phyloP scores from a whole-genome alignment of 2,888 invertebrate species.

The Sesia bembeciformis region DNA sequence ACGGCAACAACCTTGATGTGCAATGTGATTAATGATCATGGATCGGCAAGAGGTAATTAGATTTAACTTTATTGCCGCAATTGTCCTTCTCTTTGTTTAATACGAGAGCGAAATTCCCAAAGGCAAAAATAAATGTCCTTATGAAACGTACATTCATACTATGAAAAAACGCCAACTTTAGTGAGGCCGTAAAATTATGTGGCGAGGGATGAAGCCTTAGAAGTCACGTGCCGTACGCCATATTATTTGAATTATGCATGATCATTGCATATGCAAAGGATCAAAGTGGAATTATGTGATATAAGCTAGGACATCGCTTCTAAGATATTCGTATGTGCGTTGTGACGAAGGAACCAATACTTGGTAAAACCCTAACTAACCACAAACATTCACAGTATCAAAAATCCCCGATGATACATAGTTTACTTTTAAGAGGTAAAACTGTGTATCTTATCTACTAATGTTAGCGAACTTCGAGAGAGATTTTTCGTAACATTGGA shows the following conservation, averaged over 20 bases:
- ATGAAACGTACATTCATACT: background rate
- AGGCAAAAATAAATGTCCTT: background rate
- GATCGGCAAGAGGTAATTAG: slow-evolving; percentile 11
- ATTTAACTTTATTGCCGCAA: slow-evolving; percentile 4
- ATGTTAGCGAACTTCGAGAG: no score
- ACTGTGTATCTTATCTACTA: no score
- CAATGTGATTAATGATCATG: slow-evolving; percentile 24
- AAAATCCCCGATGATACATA: no score
- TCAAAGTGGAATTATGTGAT: background rate
- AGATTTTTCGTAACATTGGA: no score
- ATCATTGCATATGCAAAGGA: slow-evolving; percentile 27
- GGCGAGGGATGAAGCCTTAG: slow-evolving; percentile 13
- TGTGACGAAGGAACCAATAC: no score
- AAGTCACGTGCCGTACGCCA: slow-evolving; percentile 16
- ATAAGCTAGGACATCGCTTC: background rate
- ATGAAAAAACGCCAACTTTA: background rate
- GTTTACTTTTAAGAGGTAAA: no score
- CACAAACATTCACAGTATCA: no score
- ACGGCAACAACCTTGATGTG: slow-evolving; percentile 10
- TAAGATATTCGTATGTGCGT: no score
- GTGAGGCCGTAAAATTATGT: slow-evolving; percentile 13
- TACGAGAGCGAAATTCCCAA: background rate
- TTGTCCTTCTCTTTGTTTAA: slow-evolving; percentile 3
- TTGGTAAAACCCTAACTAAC: no score
- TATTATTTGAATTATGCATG: slow-evolving; percentile 42